These are phyloP conservation scores for Psophia crepitans DNA, from an alignment of 2,113 vertebrate genomes.

Conservation along the genomic window DNA sequence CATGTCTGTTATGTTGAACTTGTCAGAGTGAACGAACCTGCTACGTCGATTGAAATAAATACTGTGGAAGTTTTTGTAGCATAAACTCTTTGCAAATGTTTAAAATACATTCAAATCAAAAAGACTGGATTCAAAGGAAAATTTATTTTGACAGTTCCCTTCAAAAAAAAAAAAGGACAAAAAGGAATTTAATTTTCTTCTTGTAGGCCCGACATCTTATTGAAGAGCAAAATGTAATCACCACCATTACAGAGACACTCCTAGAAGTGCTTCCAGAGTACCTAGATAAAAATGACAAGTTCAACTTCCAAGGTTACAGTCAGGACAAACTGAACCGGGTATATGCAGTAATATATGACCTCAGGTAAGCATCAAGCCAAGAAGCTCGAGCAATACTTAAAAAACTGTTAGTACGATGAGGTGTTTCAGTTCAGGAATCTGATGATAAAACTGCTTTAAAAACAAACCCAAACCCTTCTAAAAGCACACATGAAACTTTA, in stretches of 20 bases:
- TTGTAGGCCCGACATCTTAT: slow-evolving; percentile 91
- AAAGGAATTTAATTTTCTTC: neutral
- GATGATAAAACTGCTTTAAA: neutral
- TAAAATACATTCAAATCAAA: neutral
- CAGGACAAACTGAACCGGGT: slow-evolving; percentile 89
- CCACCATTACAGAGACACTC: slow-evolving; percentile 87
- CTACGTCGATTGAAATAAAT: neutral
- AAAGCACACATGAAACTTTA: neutral
- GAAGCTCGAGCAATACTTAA: neutral
- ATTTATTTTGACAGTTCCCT: neutral
- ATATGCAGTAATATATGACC: slow-evolving; percentile 92
- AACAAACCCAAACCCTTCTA: neutral
- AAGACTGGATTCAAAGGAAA: neutral
- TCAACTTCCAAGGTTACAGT: slow-evolving; percentile 94
- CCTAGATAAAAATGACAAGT: slow-evolving; percentile 87
- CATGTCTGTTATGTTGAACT: neutral
- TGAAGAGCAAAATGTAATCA: slow-evolving; percentile 91
- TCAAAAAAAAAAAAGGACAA: neutral
- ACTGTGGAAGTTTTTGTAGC: neutral
- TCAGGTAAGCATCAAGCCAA: slow-evolving; percentile 80
- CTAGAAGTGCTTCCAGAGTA: slow-evolving; percentile 90
- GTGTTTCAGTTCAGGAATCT: neutral
- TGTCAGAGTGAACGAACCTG: neutral
- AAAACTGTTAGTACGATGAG: neutral
- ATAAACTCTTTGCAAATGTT: neutral